Percentiles rank a stretch among this genome's conserved stretches.
These are phyloP conservation scores for Lypha dubia DNA, from an alignment of 2,888 invertebrate species.

Conservation along the genomic window DNA sequence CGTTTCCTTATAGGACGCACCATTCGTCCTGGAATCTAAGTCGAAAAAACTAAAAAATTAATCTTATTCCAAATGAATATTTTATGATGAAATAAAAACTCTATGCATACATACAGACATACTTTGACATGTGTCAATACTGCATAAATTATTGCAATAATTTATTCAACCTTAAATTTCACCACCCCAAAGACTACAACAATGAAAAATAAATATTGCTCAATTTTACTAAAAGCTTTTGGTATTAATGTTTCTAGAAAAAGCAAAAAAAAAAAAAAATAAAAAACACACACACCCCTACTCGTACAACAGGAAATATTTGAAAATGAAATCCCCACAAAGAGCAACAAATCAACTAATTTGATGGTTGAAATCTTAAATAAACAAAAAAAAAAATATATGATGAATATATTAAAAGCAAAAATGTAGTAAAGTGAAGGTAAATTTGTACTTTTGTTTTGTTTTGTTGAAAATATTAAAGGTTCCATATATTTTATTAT, in stretches of 20 bases:
- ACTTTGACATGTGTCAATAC: constrained; percentile 68
- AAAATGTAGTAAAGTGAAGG: neutral
- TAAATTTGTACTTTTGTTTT: constrained; percentile 17
- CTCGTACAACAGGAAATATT: too few species aligned
- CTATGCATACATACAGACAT: too few species aligned
- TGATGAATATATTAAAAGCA: constrained; percentile 24
- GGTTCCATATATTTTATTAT: constrained; percentile 1
- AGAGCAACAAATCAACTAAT: constrained; percentile 71
- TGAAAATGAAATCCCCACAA: constrained; percentile 48
- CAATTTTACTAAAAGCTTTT: constrained; percentile 72
- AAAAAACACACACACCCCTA: neutral
- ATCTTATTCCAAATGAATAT: constrained; percentile 45
- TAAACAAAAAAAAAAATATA: constrained; percentile 45
- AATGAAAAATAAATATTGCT: constrained; percentile 50
- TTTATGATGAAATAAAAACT: constrained; percentile 50
- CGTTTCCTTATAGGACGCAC: too few species aligned
- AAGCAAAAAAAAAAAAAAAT: constrained; percentile 5
- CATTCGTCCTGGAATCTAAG: too few species aligned
- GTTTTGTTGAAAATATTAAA: neutral
- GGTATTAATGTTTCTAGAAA: constrained; percentile 52
- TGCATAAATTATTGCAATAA: constrained; percentile 69
- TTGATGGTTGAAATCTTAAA: constrained; percentile 65
- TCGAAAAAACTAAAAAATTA: constrained; percentile 4
- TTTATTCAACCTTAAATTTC: constrained; percentile 62
- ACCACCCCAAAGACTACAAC: constrained; percentile 16